Percentiles rank a stretch among this genome's conserved stretches.
These are phyloP conservation scores for Caenorhabditis brenneri DNA, from an alignment of 1,140 invertebrate species.

Conservation along the genomic window DNA sequence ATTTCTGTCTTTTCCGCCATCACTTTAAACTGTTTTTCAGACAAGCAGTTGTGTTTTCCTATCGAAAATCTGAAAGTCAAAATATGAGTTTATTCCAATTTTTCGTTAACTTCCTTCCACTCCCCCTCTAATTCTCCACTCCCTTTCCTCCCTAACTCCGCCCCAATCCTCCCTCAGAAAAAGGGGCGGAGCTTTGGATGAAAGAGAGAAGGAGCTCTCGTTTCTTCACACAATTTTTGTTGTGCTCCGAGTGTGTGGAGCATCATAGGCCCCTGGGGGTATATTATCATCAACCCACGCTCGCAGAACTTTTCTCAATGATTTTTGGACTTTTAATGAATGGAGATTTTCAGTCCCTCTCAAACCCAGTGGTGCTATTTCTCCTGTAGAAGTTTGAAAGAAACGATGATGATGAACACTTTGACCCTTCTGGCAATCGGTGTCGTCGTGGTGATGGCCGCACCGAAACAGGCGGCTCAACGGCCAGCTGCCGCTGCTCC, in stretches of 20 bases:
- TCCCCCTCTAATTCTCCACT: neutral
- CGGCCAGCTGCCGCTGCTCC: neutral
- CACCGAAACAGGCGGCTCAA: neutral
- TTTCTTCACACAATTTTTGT: neutral
- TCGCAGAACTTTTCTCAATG: neutral
- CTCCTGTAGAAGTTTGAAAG: neutral
- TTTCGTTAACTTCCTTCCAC: no score
- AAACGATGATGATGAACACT: neutral
- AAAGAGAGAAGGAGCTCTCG: neutral
- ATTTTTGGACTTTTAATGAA: neutral
- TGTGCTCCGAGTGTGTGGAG: neutral
- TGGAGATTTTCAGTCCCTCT: neutral
- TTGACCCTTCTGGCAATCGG: constrained; percentile 2
- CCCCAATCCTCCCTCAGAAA: neutral
- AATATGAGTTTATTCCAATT: no score
- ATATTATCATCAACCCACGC: constrained; percentile 4
- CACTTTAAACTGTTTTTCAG: no score
- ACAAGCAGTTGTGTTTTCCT: no score
- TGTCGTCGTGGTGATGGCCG: neutral
- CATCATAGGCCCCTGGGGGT: neutral
- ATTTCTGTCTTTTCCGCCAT: no score
- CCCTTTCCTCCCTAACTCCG: neutral
- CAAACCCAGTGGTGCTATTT: constrained; percentile 17
- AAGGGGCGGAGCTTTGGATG: neutral
- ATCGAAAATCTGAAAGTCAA: no score